Conservation (phyloP, 1,140 invertebrate species). For the Eurosta solidaginis region DNA sequence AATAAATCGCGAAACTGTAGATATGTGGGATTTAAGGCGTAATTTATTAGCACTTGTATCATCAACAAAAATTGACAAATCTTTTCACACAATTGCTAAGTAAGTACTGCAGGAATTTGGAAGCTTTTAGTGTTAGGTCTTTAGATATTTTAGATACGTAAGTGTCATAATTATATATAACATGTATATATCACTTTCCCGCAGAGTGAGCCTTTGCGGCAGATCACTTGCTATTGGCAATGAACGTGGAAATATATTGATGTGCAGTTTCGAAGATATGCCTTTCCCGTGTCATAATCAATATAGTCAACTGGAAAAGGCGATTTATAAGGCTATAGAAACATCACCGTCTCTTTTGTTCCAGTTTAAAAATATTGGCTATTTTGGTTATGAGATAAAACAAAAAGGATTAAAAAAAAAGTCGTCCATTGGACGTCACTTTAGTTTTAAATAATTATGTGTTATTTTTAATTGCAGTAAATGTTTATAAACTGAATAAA, state of each 20-base stretch:
- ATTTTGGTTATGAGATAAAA: constrained; percentile 48
- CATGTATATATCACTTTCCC: too few relatives aligned
- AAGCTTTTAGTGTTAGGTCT: too few relatives aligned
- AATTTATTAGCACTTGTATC: constrained; percentile 69
- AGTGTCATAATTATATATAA: too few relatives aligned
- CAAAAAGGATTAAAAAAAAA: too few relatives aligned
- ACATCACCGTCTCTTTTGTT: constrained; percentile 66
- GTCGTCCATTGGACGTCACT: too few relatives aligned
- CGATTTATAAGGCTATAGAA: constrained; percentile 67
- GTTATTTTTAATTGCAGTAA: too few relatives aligned
- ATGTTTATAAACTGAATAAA: too few relatives aligned
- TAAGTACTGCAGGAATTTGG: too few relatives aligned
- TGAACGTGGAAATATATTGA: constrained; percentile 66
- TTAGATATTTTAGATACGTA: too few relatives aligned
- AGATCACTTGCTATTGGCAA: constrained; percentile 71
- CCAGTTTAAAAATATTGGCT: constrained; percentile 64
- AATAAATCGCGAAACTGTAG: constrained; percentile 70
- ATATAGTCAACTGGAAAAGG: constrained; percentile 64
- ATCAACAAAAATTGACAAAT: constrained; percentile 56
- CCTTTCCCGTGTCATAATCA: constrained; percentile 71
- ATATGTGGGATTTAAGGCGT: constrained; percentile 73
- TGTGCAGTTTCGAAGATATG: constrained; percentile 71
- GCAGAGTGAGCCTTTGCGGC: constrained; percentile 67
- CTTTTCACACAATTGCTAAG: constrained; percentile 42
- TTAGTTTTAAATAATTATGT: too few relatives aligned